A percentile compares a stretch with the other conserved stretches of the same genome.
Evolutionary conservation across 2,888 invertebrate species (phyloP).

Genomic region (Galerucella pusilla): DNA sequence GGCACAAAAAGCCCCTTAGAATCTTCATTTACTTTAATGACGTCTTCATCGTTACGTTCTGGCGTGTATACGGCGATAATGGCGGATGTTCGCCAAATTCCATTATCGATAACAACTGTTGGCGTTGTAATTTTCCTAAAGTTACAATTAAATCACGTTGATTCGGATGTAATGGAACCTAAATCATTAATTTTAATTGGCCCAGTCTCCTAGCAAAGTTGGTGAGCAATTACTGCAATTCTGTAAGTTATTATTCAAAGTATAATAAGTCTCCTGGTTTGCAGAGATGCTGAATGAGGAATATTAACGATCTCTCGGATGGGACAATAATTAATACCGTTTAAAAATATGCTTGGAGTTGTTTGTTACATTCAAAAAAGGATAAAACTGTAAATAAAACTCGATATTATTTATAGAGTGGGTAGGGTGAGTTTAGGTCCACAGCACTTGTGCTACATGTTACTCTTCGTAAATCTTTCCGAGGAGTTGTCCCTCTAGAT

Average conservation of each 20-base stretch:
- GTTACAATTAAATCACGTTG: constrained; percentile 54
- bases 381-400: too few relatives aligned
- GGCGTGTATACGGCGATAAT: constrained; percentile 29
- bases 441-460: too few relatives aligned
- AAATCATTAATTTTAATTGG: constrained; percentile 60
- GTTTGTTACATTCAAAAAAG: too few relatives aligned
- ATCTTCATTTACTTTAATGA: constrained; percentile 34
- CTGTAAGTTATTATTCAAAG: constrained; percentile 56
- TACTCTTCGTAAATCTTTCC: too few relatives aligned
- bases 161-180: constrained; percentile 57
- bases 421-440: too few relatives aligned
- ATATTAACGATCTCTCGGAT: constrained; percentile 8
- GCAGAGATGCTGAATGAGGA: constrained; percentile 6
- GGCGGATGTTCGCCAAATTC: constrained; percentile 37
- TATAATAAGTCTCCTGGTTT: constrained; percentile 45
- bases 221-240: constrained; percentile 56
- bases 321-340: background rate
- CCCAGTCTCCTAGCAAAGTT: constrained; percentile 54
- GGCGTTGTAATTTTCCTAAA: constrained; percentile 39
- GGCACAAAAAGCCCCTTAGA: constrained; percentile 32
- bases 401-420: too few relatives aligned
- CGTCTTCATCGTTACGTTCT: constrained; percentile 28
- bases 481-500: too few relatives aligned
- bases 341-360: too few relatives aligned
- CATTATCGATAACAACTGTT: constrained; percentile 39